These are phyloP conservation scores for Paratrypauchen microcephalus DNA, from an alignment of 2,797 vertebrate species.

Conservation along the genomic window DNA sequence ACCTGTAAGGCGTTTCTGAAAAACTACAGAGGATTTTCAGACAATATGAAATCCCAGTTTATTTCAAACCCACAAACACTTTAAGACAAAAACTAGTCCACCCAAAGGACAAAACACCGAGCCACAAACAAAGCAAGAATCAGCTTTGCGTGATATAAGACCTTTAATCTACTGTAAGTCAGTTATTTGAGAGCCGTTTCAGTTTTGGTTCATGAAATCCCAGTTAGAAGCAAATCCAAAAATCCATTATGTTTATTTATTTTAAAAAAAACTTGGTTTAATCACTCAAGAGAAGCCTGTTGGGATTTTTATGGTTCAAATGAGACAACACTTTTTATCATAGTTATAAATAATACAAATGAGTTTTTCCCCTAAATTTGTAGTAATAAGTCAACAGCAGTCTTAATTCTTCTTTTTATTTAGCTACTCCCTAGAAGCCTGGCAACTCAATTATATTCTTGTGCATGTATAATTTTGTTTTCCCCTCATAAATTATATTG, in stretches of 20 bases:
- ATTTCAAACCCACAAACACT: too few species aligned
- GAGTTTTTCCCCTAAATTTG: neutral
- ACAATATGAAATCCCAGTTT: too few species aligned
- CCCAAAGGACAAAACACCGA: too few species aligned
- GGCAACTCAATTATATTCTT: neutral
- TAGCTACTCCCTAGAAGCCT: too few species aligned
- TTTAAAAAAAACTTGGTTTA: slow-evolving; percentile 23
- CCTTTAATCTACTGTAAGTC: too few species aligned
- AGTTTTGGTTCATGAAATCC: slow-evolving; percentile 15
- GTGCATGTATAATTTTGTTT: neutral
- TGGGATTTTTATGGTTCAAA: slow-evolving; percentile 10
- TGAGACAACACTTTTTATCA: neutral
- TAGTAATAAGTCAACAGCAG: neutral
- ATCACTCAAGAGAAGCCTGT: slow-evolving; percentile 7
- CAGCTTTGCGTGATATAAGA: too few species aligned
- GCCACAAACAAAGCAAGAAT: too few species aligned
- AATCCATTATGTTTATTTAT: slow-evolving; percentile 24
- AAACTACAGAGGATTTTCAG: too few species aligned
- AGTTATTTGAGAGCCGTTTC: slow-evolving; percentile 5
- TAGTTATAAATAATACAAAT: neutral
- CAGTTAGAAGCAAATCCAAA: slow-evolving; percentile 17
- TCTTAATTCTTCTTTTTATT: neutral
- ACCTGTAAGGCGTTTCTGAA: too few species aligned
- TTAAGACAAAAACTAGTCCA: too few species aligned
- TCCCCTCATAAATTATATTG: too few species aligned